Evolutionary conservation across 2,797 vertebrate species (phyloP).

Genomic region (Melanotaenia nigrans): DNA sequence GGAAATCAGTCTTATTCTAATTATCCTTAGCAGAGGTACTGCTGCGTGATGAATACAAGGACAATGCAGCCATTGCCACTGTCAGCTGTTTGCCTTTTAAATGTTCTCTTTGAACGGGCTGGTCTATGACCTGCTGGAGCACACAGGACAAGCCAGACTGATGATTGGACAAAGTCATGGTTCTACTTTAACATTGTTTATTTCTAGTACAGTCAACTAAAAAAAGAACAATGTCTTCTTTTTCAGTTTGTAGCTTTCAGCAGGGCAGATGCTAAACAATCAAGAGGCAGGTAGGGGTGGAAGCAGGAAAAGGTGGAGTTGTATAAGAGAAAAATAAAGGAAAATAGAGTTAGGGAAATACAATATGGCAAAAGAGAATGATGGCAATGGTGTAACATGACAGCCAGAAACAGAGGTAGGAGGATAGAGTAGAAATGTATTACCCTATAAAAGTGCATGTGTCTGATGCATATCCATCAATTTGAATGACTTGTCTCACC

Average conservation of each 20-base stretch:
- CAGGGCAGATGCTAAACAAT: slow-evolving; percentile 71
- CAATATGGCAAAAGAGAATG: slow-evolving; percentile 54
- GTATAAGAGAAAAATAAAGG: slow-evolving; percentile 32
- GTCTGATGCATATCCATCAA: slow-evolving; percentile 87
- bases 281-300: slow-evolving; percentile 19
- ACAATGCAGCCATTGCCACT: slow-evolving; percentile 70
- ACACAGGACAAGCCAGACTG: slow-evolving; percentile 28
- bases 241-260: slow-evolving; percentile 63
- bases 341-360: slow-evolving; percentile 54
- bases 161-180: slow-evolving; percentile 35
- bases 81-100: slow-evolving; percentile 72
- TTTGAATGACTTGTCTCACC: slow-evolving; percentile 88
- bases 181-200: slow-evolving; percentile 20
- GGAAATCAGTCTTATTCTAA: slow-evolving; percentile 79
- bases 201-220: slow-evolving; percentile 29
- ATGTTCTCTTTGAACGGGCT: slow-evolving; percentile 50
- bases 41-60: slow-evolving; percentile 79
- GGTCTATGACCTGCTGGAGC: slow-evolving; percentile 24
- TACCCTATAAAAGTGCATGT: slow-evolving; percentile 86
- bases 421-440: slow-evolving; percentile 76
- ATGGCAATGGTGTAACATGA: slow-evolving; percentile 49
- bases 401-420: slow-evolving; percentile 65
- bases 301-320: slow-evolving; percentile 28
- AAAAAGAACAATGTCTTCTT: slow-evolving; percentile 31
- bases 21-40: slow-evolving; percentile 59